Percentiles rank a stretch among this genome's conserved stretches.
Evolutionary conservation across 30 jellyfish, hydroid and myxozoan species (phyloP).

Genomic region (Rhopilema esculentum): DNA sequence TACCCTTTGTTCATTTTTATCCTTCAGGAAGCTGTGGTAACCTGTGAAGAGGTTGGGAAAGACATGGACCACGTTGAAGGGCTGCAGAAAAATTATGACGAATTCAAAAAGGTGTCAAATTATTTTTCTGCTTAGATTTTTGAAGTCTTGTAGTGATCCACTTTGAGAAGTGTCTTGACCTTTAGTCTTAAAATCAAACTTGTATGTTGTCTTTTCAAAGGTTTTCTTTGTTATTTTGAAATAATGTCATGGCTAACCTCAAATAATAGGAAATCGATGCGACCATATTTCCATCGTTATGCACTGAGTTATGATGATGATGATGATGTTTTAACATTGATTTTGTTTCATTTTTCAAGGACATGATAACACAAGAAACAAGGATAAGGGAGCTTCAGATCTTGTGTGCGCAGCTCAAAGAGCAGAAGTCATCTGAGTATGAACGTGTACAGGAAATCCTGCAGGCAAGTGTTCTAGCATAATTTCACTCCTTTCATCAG

Average conservation of each 20-base stretch:
- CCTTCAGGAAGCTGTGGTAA: conserved; percentile 93
- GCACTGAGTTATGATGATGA: background rate
- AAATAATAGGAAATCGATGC: background rate
- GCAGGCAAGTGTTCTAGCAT: conserved; percentile 53
- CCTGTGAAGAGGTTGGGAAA: conserved; percentile 95
- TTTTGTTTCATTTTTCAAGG: conserved; percentile 49
- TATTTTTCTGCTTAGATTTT: background rate
- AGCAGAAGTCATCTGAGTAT: conserved; percentile 85
- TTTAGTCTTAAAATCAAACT: background rate
- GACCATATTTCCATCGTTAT: background rate
- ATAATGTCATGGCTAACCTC: background rate
- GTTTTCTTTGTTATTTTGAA: background rate
- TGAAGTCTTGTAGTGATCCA: background rate
- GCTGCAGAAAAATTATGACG: conserved; percentile 93
- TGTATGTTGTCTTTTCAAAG: too few relatives aligned
- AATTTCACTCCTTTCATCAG: too few relatives aligned
- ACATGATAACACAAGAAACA: conserved; percentile 88
- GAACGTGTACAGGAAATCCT: conserved; percentile 89
- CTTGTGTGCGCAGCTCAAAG: conserved; percentile 87
- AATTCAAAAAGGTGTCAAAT: conserved; percentile 77
- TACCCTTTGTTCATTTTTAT: background rate
- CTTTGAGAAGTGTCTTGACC: background rate
- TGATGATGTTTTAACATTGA: background rate
- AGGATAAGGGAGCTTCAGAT: conserved; percentile 80
- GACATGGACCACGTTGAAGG: conserved; percentile 98